These are phyloP conservation scores for Geophilus truncorum DNA, from an alignment of 2,888 invertebrate genomes.

Conservation along the genomic window DNA sequence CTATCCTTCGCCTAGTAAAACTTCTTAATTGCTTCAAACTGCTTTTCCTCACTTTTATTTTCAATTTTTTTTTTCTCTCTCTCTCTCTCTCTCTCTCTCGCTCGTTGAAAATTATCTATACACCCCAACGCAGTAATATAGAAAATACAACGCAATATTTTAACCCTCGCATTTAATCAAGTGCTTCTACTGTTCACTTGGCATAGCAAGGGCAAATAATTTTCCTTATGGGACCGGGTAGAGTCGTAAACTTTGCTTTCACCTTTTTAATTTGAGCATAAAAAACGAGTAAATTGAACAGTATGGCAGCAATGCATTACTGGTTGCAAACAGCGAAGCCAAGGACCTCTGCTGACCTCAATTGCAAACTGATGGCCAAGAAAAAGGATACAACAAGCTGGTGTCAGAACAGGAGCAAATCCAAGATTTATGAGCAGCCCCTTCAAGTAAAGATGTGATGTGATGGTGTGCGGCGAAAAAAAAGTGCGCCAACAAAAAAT, in stretches of 20 bases:
- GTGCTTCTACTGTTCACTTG: not conserved
- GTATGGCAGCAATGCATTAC: constrained; percentile 20
- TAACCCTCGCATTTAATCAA: not conserved
- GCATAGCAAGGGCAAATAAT: not conserved
- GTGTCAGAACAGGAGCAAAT: constrained; percentile 8
- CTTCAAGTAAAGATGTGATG: constrained; percentile 12
- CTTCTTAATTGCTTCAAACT: not conserved
- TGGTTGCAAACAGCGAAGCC: constrained; percentile 12
- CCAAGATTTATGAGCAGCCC: constrained; percentile 11
- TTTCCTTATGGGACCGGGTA: constrained; percentile 14
- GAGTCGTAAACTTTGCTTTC: constrained; percentile 10
- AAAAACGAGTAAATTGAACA: constrained; percentile 15
- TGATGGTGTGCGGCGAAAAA: not conserved
- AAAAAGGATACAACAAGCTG: constrained; percentile 13
- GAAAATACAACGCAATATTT: not conserved
- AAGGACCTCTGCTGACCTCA: constrained; percentile 1
- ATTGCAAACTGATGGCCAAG: constrained; percentile 15
- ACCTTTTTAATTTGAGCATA: constrained; percentile 20
- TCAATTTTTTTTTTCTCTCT: not conserved
- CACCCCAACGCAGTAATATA: too few relatives aligned
- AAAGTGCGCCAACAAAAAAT: not conserved
- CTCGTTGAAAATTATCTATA: too few relatives aligned
- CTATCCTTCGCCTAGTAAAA: too few relatives aligned
- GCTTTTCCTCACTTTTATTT: not conserved
- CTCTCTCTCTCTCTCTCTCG: too few relatives aligned